Conservation (phyloP, 2,888 invertebrate species). For the Sceliomorpha sp. region DNA sequence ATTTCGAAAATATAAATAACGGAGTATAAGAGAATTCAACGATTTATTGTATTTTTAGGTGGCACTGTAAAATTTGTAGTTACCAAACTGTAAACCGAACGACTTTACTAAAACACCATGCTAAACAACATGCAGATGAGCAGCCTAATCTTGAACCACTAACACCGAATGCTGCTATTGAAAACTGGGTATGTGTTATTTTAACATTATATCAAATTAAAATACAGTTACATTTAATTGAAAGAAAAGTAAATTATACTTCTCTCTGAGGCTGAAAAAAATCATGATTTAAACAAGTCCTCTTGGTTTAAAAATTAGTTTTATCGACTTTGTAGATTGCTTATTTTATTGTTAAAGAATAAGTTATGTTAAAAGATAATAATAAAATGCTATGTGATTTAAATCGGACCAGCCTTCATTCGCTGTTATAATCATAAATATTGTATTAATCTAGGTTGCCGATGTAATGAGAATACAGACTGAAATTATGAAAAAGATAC, state of each 20-base stretch:
- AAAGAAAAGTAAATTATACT: not conserved
- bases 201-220: no score
- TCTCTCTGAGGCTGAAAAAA: no score
- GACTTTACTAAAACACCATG: slow-evolving; percentile 82
- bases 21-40: not conserved
- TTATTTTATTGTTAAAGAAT: no score
- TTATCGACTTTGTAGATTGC: no score
- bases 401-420: no score
- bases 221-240: not conserved
- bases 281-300: no score
- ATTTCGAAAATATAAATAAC: slow-evolving; percentile 6
- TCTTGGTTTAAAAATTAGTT: no score
- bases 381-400: no score
- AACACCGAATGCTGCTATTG: slow-evolving; percentile 80
- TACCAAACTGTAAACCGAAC: slow-evolving; percentile 83
- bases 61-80: slow-evolving; percentile 83
- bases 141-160: slow-evolving; percentile 68
- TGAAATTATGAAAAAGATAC: slow-evolving; percentile 62
- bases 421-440: no score
- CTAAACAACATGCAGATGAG: slow-evolving; percentile 78
- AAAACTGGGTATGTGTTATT: slow-evolving; percentile 82
- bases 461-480: slow-evolving; percentile 66
- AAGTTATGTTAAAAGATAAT: no score
- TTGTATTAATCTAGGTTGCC: slow-evolving; percentile 58
- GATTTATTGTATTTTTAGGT: slow-evolving; percentile 79